Evolutionary conservation across 2,113 vertebrate genomes (phyloP).

Genomic region (Bagarius yarrelli): DNA sequence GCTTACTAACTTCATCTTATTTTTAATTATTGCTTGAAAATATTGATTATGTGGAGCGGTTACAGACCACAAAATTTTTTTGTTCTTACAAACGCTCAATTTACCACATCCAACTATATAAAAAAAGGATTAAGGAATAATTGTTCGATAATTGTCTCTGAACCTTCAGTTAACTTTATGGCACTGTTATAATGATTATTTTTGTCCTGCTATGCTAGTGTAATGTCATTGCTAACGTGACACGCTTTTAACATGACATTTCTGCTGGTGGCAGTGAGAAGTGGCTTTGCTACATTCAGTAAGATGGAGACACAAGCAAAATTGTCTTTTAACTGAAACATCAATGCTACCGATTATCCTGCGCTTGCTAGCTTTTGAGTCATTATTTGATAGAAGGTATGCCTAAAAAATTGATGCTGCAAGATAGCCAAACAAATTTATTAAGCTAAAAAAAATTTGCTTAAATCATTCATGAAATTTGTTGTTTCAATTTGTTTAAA

Average conservation of each 20-base stretch:
- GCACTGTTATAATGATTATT: too few species aligned
- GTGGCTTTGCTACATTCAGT: slow-evolving; percentile 42
- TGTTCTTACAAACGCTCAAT: neutral
- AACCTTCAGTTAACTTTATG: neutral
- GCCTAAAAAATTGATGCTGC: neutral
- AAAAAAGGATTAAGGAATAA: too few species aligned
- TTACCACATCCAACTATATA: neutral
- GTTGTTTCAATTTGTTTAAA: neutral
- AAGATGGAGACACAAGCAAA: neutral
- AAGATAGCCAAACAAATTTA: neutral
- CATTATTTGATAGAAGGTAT: neutral
- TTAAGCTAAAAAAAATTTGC: neutral
- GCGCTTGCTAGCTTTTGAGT: neutral
- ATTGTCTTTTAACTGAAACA: neutral
- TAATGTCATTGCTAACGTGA: neutral
- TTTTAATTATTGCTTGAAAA: slow-evolving; percentile 4
- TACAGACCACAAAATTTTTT: neutral
- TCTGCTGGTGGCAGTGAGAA: slow-evolving; percentile 48
- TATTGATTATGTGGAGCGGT: neutral
- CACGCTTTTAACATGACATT: neutral
- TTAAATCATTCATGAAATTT: neutral
- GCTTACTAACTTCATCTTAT: neutral
- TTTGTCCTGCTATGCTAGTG: neutral
- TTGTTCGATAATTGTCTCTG: neutral
- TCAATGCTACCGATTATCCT: neutral